These are phyloP conservation scores for Buteo buteo DNA, from an alignment of 2,113 vertebrate genomes.

Conservation along the genomic window DNA sequence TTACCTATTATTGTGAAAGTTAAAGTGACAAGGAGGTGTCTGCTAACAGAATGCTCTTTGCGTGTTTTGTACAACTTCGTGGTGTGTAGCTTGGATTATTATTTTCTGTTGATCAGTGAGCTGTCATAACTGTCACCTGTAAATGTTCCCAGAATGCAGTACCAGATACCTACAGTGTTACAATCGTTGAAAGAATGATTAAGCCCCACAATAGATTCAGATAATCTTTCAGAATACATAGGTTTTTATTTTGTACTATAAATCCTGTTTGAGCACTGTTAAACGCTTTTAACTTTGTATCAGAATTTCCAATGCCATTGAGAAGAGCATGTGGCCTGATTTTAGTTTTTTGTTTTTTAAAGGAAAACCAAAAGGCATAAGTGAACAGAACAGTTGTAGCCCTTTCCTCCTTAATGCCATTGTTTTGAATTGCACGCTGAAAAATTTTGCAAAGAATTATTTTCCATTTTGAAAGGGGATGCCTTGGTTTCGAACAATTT, in stretches of 20 bases:
- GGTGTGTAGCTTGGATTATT: background rate
- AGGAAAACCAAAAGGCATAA: background rate
- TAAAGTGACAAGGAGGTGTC: background rate
- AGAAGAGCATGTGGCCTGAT: background rate
- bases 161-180: background rate
- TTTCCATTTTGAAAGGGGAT: background rate
- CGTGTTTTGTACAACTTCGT: background rate
- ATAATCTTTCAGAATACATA: background rate
- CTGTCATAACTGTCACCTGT: background rate
- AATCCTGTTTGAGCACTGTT: background rate
- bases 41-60: background rate
- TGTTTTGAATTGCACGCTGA: background rate
- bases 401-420: background rate
- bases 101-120: background rate
- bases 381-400: background rate
- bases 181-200: background rate
- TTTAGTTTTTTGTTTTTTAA: background rate
- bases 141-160: background rate
- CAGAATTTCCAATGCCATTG: background rate
- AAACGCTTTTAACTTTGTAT: background rate
- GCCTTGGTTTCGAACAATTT: background rate
- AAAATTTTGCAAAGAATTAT: background rate
- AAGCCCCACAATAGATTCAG: background rate
- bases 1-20: background rate
- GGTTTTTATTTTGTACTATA: background rate